Evolutionary conservation across 2,797 vertebrate species (phyloP).

Genomic region (Melanotaenia trifasciata): DNA sequence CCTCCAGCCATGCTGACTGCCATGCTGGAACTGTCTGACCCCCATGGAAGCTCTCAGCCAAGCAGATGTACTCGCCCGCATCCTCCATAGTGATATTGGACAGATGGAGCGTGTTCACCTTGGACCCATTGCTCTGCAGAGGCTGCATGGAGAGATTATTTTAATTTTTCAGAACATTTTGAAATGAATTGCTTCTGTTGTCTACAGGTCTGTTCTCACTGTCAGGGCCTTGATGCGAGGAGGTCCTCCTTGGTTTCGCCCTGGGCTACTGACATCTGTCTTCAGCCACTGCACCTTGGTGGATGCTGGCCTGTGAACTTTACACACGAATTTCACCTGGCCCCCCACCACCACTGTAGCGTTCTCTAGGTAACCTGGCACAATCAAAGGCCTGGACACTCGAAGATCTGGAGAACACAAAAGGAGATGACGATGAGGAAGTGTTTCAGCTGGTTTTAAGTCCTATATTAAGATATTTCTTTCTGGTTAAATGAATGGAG

Average conservation of each 20-base stretch:
- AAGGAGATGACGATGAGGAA: no score
- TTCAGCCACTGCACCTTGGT: constrained; percentile 85
- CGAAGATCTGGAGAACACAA: constrained; percentile 64
- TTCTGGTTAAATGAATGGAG: not conserved
- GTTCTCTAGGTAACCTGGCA: constrained; percentile 83
- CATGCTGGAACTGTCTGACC: constrained; percentile 63
- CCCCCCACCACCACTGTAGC: constrained; percentile 71
- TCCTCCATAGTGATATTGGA: constrained; percentile 76
- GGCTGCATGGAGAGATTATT: constrained; percentile 50
- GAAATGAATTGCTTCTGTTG: not conserved
- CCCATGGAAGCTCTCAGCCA: constrained; percentile 69
- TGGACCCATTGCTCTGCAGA: constrained; percentile 76
- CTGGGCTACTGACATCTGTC: constrained; percentile 48
- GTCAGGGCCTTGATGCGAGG: constrained; percentile 72
- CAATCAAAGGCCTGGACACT: constrained; percentile 70
- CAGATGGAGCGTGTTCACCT: constrained; percentile 76
- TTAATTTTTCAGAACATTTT: not conserved
- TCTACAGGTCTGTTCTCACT: constrained; percentile 63
- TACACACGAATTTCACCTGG: constrained; percentile 77
- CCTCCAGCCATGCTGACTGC: constrained; percentile 81
- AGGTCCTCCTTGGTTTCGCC: constrained; percentile 41
- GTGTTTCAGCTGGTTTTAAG: not conserved
- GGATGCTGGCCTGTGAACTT: constrained; percentile 76
- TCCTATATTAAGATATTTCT: not conserved
- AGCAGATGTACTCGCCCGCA: constrained; percentile 83